These are phyloP conservation scores for Ceraclea dissimilis DNA, from an alignment of 2,888 invertebrate genomes.

Conservation along the genomic window DNA sequence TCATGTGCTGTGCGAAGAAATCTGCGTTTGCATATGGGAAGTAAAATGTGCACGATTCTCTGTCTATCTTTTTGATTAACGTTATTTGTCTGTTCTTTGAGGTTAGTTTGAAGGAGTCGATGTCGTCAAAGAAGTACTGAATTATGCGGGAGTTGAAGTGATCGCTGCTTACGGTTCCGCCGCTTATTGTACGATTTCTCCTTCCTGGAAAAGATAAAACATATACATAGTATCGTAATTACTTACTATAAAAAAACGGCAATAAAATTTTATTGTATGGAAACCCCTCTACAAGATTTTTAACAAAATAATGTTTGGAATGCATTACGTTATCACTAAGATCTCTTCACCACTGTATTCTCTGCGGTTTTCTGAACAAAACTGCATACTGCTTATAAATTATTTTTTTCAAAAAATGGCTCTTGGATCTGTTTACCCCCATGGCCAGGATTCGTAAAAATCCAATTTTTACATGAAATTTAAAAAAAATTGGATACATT, in stretches of 20 bases:
- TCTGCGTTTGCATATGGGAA: constrained; percentile 85
- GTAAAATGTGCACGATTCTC: constrained; percentile 69
- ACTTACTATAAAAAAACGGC: background rate
- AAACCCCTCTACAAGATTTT: no score
- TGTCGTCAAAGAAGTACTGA: constrained; percentile 38
- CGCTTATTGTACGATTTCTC: constrained; percentile 53
- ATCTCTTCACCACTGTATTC: no score
- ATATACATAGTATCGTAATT: background rate
- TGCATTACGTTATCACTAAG: no score
- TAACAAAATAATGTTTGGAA: no score
- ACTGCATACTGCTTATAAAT: no score
- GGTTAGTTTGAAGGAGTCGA: constrained; percentile 40
- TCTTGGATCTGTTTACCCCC: no score
- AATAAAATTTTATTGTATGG: no score
- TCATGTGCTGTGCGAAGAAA: constrained; percentile 57
- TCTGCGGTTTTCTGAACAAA: no score
- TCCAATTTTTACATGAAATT: no score
- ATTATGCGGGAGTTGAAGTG: constrained; percentile 41
- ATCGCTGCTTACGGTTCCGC: constrained; percentile 45
- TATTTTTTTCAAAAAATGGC: no score
- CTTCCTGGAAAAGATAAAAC: constrained; percentile 39
- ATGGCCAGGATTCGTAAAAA: no score
- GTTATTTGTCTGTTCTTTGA: constrained; percentile 43
- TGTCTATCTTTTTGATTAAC: constrained; percentile 42
- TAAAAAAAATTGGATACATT: no score